These are phyloP conservation scores for Galemys pyrenaicus DNA, from an alignment of 2,113 vertebrate species.

Conservation along the genomic window DNA sequence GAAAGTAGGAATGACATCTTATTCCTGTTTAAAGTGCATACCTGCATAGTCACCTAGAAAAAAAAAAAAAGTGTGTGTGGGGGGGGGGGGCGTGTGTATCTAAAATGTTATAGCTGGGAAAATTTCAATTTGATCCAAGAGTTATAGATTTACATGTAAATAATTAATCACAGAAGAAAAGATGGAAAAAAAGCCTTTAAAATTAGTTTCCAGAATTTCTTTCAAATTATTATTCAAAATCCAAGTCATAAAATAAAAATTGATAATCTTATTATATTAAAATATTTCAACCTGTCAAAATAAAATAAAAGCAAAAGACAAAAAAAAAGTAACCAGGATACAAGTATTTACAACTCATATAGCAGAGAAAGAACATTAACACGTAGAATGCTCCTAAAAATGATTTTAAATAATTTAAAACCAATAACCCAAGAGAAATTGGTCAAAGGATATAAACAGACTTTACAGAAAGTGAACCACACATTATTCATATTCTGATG, in stretches of 20 bases:
- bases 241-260: not conserved
- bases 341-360: not conserved
- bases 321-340: not conserved
- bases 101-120: not conserved
- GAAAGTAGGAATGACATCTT: not conserved
- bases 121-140: constrained; percentile 30
- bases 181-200: not conserved
- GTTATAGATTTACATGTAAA: not conserved
- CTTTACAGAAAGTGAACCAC: not conserved
- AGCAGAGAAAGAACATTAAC: not conserved
- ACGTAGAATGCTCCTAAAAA: not conserved
- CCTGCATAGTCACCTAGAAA: not conserved
- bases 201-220: constrained; percentile 16
- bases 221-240: constrained; percentile 34
- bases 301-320: constrained; percentile 8
- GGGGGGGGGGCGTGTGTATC: too few species aligned
- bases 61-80: not conserved
- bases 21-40: not conserved
- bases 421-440: not conserved
- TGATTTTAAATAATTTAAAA: constrained; percentile 28
- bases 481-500: not conserved
- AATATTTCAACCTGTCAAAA: not conserved
- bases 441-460: not conserved
- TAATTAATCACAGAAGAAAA: constrained; percentile 7
- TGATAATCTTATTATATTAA: not conserved